Conservation (phyloP, 64 coral and sea anemone species). For the Stylophora pistillata region DNA sequence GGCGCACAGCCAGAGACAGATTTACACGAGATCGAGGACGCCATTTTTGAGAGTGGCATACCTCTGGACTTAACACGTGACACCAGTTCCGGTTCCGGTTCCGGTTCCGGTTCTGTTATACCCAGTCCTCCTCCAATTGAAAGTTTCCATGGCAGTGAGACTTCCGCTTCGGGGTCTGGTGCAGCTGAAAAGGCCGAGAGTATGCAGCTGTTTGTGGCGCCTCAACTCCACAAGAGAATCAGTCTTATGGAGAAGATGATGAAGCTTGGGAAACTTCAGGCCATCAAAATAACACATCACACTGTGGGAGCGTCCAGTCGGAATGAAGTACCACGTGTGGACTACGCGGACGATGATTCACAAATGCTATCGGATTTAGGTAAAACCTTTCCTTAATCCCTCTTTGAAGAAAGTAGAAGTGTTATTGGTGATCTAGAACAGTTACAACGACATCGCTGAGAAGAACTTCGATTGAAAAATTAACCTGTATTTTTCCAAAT, state of each 20-base stretch:
- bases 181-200: background rate
- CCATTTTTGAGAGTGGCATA: conserved; percentile 58
- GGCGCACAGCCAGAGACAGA: background rate
- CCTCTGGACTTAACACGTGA: background rate
- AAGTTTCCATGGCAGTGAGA: background rate
- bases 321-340: conserved; percentile 37
- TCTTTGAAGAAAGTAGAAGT: too few relatives aligned
- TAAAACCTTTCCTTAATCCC: background rate
- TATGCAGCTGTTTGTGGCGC: background rate
- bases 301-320: background rate
- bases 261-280: conserved; percentile 39
- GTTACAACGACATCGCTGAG: too few relatives aligned
- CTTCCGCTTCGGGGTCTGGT: conserved; percentile 40
- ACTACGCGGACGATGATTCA: conserved; percentile 6
- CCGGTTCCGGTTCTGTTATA: background rate
- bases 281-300: conserved; percentile 58
- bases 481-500: too few relatives aligned
- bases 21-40: conserved; percentile 56
- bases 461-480: too few relatives aligned
- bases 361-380: conserved; percentile 65
- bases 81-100: background rate
- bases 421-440: too few relatives aligned
- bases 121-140: background rate
- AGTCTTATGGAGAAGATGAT: conserved; percentile 65
- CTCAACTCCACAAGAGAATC: conserved; percentile 3